These are phyloP conservation scores for Pelodiscus sinensis DNA, from an alignment of 2,113 vertebrate genomes.

Conservation along the genomic window DNA sequence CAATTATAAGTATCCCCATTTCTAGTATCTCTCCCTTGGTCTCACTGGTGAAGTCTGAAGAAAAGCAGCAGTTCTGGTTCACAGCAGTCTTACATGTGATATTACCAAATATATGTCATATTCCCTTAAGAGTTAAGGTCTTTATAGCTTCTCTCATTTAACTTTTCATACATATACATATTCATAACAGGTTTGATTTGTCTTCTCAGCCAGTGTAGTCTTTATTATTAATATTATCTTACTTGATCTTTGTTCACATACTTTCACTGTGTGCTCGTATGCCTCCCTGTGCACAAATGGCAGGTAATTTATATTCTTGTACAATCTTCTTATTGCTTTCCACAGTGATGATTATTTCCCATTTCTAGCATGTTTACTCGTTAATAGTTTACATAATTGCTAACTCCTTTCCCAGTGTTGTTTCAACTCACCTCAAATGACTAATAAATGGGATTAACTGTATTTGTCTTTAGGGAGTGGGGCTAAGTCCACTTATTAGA, in stretches of 20 bases:
- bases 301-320: accelerated
- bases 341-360: neutral
- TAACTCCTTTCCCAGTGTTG: neutral
- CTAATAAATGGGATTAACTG: neutral
- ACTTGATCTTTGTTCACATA: neutral
- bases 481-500: neutral
- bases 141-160: neutral
- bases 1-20: neutral
- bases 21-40: accelerated
- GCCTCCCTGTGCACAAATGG: neutral
- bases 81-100: neutral
- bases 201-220: neutral
- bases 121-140: neutral
- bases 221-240: neutral
- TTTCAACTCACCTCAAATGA: neutral
- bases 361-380: neutral
- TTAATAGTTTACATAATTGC: neutral
- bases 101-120: accelerated
- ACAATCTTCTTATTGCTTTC: neutral
- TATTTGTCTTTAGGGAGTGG: neutral
- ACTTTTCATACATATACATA: neutral
- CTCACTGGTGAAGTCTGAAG: neutral
- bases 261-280: neutral
- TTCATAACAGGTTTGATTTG: neutral
- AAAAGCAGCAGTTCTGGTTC: neutral